Evolutionary conservation across 2,113 vertebrate genomes (phyloP).

Genomic region (Ochotona princeps): DNA sequence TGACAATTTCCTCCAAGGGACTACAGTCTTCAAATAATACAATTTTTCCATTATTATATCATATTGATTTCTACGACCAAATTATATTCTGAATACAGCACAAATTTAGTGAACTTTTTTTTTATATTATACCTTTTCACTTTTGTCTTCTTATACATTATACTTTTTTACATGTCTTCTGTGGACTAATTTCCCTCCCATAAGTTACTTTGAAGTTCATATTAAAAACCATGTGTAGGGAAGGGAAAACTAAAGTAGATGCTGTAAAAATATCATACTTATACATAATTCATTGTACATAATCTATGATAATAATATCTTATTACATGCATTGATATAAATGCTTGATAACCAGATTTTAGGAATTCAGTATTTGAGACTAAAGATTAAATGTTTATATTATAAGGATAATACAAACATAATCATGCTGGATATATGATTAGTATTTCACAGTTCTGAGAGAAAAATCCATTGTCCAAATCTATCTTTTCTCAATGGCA

Average conservation of each 20-base stretch:
- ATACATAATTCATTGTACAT: neutral
- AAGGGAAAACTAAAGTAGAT: neutral
- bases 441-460: neutral
- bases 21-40: neutral
- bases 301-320: neutral
- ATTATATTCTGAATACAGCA: neutral
- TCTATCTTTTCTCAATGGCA: neutral
- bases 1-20: neutral
- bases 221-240: neutral
- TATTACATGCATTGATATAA: neutral
- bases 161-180: neutral
- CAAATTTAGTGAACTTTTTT: neutral
- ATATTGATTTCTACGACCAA: conserved; percentile 5
- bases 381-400: neutral
- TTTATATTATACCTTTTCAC: no score
- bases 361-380: neutral
- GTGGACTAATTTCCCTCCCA: neutral
- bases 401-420: neutral
- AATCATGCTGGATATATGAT: no score
- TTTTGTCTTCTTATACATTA: no score
- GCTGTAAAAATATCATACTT: neutral
- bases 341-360: neutral
- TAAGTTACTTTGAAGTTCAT: conserved; percentile 20
- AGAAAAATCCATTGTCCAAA: neutral
- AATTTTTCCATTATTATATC: neutral